phyloP scores from a whole-genome alignment of 2,797 vertebrate genomes.

The Hemitrygon akajei region DNA sequence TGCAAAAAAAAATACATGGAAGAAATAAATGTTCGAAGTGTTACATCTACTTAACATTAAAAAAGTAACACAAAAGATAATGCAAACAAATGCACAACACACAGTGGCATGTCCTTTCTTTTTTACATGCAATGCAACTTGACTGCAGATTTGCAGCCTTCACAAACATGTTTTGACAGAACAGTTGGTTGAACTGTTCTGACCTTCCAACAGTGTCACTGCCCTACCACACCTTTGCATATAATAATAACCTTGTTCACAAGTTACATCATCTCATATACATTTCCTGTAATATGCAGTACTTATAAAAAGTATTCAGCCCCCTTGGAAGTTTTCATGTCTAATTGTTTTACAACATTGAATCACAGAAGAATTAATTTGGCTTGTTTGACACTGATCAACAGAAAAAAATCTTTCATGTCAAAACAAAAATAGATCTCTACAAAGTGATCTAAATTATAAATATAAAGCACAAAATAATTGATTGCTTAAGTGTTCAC shows the following conservation, averaged over 20 bases:
- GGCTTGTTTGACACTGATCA: no score
- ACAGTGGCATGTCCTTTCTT: background rate
- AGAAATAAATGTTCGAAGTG: background rate
- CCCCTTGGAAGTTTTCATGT: no score
- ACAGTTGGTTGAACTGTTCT: background rate
- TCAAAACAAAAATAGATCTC: no score
- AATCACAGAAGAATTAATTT: no score
- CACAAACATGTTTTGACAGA: background rate
- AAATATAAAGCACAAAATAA: no score
- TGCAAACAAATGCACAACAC: background rate
- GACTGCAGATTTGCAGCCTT: background rate
- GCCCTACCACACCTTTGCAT: background rate
- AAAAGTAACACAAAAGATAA: background rate
- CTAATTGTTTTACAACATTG: no score
- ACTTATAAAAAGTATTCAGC: no score
- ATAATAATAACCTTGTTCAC: no score
- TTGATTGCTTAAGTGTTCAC: no score
- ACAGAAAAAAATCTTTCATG: no score
- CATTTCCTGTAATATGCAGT: background rate
- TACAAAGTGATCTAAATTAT: no score
- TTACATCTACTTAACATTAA: background rate
- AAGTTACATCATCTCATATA: background rate
- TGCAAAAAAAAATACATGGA: background rate
- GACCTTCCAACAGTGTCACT: background rate
- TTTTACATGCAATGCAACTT: background rate